Base-by-base conservation (phyloP, 2,113 vertebrate species). In the Serilophus lunatus region DNA sequence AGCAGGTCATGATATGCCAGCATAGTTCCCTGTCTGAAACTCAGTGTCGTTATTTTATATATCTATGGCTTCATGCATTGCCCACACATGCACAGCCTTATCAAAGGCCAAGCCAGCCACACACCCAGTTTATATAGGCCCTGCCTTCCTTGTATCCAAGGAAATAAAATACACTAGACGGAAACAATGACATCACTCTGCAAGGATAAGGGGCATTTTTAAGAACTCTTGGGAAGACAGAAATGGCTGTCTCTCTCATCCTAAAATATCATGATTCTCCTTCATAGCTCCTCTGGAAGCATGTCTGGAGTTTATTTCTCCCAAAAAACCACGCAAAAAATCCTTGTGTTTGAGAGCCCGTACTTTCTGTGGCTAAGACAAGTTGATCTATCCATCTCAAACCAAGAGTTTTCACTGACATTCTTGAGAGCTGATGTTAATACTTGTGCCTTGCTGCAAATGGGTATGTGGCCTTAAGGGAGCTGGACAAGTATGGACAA, bases 101-200 rank as follows among this genome's bases (percentile, higher is more conserved):
- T 96, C 96, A 92, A 75, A 96, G 83, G 83, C 63, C 63, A 82
- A 81, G 54, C 14, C 74, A 82, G 79, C 24, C 63, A 94, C 95
- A 96, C 97, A 26, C 96, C 97, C 96, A 86, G 91, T 79, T 95
- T 87, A 93, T 94, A 91, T 61, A 92, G 64, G 51, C 15, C 53
- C 51, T 14, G 86, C 88, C 81, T 86, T 57, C 59, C 75, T 65
- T 0, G 87, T 97, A 93, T 96, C 97, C 96, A 95, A 84, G 97
- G 97, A 95, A 94, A 96, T 80, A 79, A 95, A 93, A 94, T 56
- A 96, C 66, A 97, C 96, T 96, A 80, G 70, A 87, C 0, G 7
- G 82, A 97, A 97, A 97, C 95, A 97, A 92, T 96, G 66, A 97
- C 91, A 90, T 97, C 97, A 94, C 26, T 63, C 83, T 9, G 31